Evolutionary conservation across 2,113 vertebrate species (phyloP).

Genomic region (Athene noctua): DNA sequence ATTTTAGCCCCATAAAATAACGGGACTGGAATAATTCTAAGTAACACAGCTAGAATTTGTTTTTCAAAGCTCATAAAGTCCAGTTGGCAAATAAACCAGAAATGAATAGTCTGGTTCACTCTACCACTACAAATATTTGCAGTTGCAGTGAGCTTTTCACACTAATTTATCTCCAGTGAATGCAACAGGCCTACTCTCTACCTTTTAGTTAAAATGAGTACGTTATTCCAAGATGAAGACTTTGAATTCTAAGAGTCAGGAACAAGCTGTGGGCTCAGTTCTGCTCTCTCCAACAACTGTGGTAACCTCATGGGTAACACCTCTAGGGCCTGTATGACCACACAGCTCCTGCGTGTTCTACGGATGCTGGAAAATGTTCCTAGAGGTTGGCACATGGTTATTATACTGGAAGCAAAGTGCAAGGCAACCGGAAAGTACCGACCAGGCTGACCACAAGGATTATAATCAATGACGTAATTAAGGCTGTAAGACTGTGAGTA

Average conservation of each 20-base stretch:
- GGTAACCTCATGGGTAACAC: background rate
- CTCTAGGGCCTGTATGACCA: background rate
- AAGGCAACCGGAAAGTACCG: background rate
- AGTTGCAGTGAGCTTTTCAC: background rate
- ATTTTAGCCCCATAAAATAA: background rate
- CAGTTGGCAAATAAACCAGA: background rate
- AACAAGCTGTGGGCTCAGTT: background rate
- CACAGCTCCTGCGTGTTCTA: rapidly evolving
- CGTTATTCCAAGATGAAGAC: background rate
- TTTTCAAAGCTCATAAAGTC: background rate
- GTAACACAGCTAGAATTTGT: background rate
- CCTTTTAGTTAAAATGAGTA: background rate
- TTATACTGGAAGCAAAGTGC: background rate
- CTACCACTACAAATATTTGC: background rate
- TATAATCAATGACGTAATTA: rapidly evolving
- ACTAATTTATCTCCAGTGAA: background rate
- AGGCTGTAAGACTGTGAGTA: background rate
- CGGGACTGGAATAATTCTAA: background rate
- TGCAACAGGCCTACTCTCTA: background rate
- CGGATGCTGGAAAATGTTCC: rapidly evolving
- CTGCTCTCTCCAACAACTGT: rapidly evolving
- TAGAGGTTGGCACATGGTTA: background rate
- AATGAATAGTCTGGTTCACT: background rate
- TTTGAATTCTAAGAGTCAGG: background rate
- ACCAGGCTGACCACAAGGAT: background rate